Conservation (phyloP, 2,113 vertebrate genomes). For the Tonatia bakeri region DNA sequence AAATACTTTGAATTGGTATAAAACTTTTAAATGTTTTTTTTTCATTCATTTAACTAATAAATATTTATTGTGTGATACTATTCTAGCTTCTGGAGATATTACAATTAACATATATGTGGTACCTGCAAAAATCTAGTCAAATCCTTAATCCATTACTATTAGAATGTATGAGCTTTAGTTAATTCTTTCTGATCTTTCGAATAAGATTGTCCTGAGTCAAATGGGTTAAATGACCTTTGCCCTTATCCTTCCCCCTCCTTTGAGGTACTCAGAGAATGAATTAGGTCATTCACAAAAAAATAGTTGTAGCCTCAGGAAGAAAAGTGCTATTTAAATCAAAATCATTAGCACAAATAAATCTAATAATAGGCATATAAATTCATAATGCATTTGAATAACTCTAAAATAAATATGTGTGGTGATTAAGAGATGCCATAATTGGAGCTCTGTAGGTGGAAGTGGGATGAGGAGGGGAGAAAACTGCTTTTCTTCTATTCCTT, state of each 20-base stretch:
- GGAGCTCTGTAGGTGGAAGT: slow-evolving; percentile 60
- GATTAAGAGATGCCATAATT: slow-evolving; percentile 57
- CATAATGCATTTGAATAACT: slow-evolving; percentile 58
- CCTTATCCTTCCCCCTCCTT: not conserved
- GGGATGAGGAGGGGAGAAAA: slow-evolving; percentile 19
- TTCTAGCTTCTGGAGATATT: not conserved
- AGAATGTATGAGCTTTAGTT: not conserved
- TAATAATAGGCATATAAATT: slow-evolving; percentile 70
- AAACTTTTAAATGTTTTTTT: not conserved
- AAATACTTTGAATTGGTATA: not conserved
- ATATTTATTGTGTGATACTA: not conserved
- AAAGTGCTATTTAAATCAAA: slow-evolving; percentile 62
- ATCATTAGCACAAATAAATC: slow-evolving; percentile 64
- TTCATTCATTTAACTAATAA: not conserved
- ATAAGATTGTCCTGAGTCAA: not conserved
- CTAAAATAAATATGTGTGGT: slow-evolving; percentile 65
- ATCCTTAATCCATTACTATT: not conserved
- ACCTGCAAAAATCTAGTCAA: not conserved
- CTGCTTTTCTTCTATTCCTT: slow-evolving; percentile 42
- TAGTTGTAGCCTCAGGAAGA: slow-evolving; percentile 39
- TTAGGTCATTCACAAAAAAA: slow-evolving; percentile 54
- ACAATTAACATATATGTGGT: not conserved
- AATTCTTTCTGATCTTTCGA: not conserved
- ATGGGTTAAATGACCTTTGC: slow-evolving; percentile 18
- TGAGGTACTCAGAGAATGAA: slow-evolving; percentile 40